These are phyloP conservation scores for Pipistrellus nathusii DNA, from an alignment of 2,797 vertebrate genomes.

Conservation along the genomic window DNA sequence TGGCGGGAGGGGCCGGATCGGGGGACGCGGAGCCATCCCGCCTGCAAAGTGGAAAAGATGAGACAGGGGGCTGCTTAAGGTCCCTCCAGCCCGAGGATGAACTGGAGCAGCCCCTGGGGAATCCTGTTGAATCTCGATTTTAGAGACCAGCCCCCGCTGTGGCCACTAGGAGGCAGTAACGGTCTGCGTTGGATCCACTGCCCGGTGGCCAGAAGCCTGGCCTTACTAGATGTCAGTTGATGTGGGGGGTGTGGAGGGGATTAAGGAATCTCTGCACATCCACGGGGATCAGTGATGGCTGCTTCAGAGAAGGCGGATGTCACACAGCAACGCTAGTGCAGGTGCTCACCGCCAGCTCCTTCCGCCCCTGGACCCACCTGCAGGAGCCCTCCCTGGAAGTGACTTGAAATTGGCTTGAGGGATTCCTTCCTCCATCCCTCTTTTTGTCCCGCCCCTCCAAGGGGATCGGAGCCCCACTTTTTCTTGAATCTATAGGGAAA, in stretches of 20 bases:
- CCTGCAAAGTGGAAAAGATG: neutral
- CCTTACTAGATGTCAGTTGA: neutral
- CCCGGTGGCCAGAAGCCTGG: neutral
- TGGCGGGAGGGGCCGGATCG: too few species aligned
- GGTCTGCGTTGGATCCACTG: neutral
- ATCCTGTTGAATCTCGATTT: neutral
- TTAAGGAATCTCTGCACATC: neutral
- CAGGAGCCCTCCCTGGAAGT: too few species aligned
- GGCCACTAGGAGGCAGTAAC: conserved; percentile 50
- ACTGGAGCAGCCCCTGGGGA: neutral
- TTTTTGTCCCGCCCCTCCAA: neutral
- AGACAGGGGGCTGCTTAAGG: neutral
- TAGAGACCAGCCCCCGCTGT: fast-evolving
- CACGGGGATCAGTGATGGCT: neutral
- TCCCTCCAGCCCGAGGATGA: neutral
- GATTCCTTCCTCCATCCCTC: neutral
- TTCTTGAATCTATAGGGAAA: neutral
- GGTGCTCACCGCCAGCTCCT: neutral
- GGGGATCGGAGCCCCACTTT: neutral
- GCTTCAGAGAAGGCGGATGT: neutral
- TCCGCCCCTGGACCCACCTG: too few species aligned
- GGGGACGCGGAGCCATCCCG: neutral
- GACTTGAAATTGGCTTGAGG: neutral
- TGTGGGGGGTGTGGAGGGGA: neutral
- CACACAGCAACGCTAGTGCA: neutral